Percentiles rank a stretch among this genome's conserved stretches.
Conservation (phyloP, 2,888 invertebrate genomes). For the Drosophila acutilabella region DNA sequence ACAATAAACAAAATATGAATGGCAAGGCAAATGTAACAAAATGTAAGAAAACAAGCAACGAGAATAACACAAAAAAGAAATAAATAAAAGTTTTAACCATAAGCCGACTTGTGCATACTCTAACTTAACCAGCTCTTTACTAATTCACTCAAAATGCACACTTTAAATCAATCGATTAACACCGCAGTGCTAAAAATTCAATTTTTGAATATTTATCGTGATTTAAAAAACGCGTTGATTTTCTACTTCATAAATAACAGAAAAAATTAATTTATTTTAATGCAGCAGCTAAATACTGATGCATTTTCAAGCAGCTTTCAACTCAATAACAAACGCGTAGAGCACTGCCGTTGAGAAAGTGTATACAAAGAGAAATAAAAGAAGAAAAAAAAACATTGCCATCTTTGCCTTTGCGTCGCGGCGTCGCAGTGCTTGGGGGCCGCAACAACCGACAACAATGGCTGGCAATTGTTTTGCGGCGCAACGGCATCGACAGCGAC, state of each 20-base stretch:
- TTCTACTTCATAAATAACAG: not conserved
- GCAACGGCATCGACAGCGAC: conserved; percentile 28
- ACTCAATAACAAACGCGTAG: conserved; percentile 10
- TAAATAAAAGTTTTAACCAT: not conserved
- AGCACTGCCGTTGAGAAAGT: not conserved
- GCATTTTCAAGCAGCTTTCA: conserved; percentile 3
- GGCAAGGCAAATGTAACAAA: conserved; percentile 74
- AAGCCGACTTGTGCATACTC: conserved; percentile 17
- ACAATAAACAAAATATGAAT: conserved; percentile 75
- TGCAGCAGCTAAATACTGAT: not conserved
- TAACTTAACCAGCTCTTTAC: not conserved
- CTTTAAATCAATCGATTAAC: too few species aligned
- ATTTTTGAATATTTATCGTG: not conserved
- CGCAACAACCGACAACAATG: conserved; percentile 68
- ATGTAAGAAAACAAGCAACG: conserved; percentile 49
- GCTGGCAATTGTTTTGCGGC: conserved; percentile 72
- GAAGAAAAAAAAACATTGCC: conserved; percentile 14
- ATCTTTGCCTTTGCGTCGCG: conserved; percentile 15
- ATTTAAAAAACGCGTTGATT: too few species aligned
- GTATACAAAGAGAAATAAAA: not conserved
- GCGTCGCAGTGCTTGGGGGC: conserved; percentile 27
- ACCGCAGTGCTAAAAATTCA: too few species aligned
- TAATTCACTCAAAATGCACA: too few species aligned
- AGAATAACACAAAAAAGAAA: conserved; percentile 6
- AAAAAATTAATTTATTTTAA: not conserved